Conservation (phyloP, 2,888 invertebrate species). For the Drosophila anomelani region DNA sequence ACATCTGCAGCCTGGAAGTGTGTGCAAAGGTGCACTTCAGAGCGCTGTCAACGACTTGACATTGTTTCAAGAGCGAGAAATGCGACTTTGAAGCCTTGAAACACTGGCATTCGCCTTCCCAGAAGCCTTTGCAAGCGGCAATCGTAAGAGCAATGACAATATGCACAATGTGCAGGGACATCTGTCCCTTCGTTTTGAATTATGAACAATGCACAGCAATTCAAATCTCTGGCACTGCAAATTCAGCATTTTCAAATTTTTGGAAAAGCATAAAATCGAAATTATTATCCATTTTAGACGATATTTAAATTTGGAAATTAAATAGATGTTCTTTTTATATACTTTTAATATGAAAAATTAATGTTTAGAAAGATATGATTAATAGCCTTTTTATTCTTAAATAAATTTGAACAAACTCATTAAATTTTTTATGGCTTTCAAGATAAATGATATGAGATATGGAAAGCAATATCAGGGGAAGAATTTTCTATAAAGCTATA, state of each 20-base stretch:
- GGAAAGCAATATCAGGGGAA: neutral
- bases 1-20: slow-evolving; percentile 7
- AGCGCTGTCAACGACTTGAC: slow-evolving; percentile 75
- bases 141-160: slow-evolving; percentile 34
- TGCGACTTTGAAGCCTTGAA: slow-evolving; percentile 70
- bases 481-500: neutral
- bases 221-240: neutral
- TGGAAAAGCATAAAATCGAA: neutral
- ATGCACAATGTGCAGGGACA: slow-evolving; percentile 16
- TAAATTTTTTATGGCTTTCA: neutral
- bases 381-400: neutral
- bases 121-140: slow-evolving; percentile 22
- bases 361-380: neutral
- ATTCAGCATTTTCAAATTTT: too few species aligned
- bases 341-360: neutral
- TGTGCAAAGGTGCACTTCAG: slow-evolving; percentile 59
- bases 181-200: slow-evolving; percentile 9
- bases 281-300: neutral
- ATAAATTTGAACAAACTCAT: neutral
- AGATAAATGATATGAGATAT: neutral
- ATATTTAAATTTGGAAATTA: too few species aligned
- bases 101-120: slow-evolving; percentile 20
- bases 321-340: neutral
- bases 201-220: slow-evolving; percentile 11
- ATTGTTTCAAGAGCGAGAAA: slow-evolving; percentile 73